phyloP scores from a whole-genome alignment of 2,113 vertebrate genomes.

The Pangasianodon gigas region DNA sequence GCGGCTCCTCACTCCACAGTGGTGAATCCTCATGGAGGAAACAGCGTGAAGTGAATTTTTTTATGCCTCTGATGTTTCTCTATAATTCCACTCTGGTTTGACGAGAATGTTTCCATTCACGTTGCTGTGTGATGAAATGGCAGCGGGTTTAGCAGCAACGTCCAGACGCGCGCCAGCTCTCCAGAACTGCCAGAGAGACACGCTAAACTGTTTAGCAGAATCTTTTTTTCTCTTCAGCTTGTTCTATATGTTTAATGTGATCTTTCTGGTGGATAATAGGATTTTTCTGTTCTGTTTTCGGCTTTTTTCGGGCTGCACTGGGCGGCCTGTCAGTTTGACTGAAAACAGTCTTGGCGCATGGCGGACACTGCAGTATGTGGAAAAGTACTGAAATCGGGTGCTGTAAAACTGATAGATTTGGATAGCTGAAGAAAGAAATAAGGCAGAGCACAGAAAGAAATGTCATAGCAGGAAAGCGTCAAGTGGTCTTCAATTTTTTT shows the following conservation, averaged over 20 bases:
- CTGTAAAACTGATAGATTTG: slow-evolving; percentile 5
- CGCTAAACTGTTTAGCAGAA: slow-evolving; percentile 25
- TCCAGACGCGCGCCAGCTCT: slow-evolving; percentile 23
- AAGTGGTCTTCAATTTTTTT: background rate
- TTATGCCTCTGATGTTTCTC: slow-evolving; percentile 30
- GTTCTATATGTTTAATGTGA: slow-evolving; percentile 21
- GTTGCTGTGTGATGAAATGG: slow-evolving; percentile 37
- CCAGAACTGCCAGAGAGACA: slow-evolving; percentile 9
- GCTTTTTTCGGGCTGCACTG: background rate
- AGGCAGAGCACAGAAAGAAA: slow-evolving; percentile 12
- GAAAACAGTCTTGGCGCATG: slow-evolving; percentile 25
- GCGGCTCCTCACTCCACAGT: background rate
- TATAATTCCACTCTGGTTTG: slow-evolving; percentile 42
- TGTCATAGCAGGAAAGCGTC: background rate
- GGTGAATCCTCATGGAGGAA: slow-evolving; percentile 32
- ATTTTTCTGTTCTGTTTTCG: slow-evolving; percentile 20
- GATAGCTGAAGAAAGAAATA: slow-evolving; percentile 4
- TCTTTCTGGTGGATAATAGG: slow-evolving; percentile 22
- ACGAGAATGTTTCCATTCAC: slow-evolving; percentile 48
- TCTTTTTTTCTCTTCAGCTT: background rate
- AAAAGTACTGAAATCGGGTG: slow-evolving; percentile 30
- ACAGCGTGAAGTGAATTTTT: slow-evolving; percentile 27
- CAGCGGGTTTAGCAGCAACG: slow-evolving; percentile 16
- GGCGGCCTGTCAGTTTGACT: slow-evolving; percentile 33
- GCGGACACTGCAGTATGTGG: background rate